phyloP scores from a whole-genome alignment of 1,140 invertebrate species.

The Aporrectodea caliginosa region DNA sequence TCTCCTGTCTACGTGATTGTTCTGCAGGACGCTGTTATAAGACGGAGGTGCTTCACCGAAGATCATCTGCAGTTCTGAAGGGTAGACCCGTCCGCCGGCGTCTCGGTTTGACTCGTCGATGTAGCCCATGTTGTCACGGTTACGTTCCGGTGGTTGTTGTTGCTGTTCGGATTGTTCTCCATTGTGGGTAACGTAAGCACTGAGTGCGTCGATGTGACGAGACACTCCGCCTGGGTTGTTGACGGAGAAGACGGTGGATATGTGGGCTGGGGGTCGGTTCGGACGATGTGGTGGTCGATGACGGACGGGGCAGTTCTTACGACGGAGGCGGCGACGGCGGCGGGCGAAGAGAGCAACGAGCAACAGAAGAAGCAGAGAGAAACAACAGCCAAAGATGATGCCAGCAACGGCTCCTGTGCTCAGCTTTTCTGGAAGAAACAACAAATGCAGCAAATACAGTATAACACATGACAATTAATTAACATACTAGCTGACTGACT shows the following conservation, averaged over 20 bases:
- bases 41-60: not conserved
- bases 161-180: not conserved
- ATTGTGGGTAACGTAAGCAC: not conserved
- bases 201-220: not conserved
- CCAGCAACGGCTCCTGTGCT: not conserved
- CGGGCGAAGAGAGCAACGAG: not conserved
- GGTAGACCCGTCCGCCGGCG: not conserved
- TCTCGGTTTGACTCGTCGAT: not conserved
- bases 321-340: too few species aligned
- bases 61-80: not conserved
- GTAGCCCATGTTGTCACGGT: not conserved
- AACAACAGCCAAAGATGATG: not conserved
- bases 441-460: too few species aligned
- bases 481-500: too few species aligned
- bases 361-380: not conserved
- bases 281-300: not conserved
- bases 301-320: not conserved
- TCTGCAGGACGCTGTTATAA: not conserved
- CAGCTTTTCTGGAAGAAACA: not conserved
- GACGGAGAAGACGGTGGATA: not conserved
- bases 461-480: too few species aligned
- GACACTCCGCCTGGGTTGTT: not conserved
- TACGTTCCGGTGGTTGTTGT: not conserved
- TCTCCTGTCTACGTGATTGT: not conserved
- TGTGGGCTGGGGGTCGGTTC: not conserved